Evolutionary conservation across 2,888 invertebrate genomes (phyloP).

Genomic region (Amaurobius ferox): DNA sequence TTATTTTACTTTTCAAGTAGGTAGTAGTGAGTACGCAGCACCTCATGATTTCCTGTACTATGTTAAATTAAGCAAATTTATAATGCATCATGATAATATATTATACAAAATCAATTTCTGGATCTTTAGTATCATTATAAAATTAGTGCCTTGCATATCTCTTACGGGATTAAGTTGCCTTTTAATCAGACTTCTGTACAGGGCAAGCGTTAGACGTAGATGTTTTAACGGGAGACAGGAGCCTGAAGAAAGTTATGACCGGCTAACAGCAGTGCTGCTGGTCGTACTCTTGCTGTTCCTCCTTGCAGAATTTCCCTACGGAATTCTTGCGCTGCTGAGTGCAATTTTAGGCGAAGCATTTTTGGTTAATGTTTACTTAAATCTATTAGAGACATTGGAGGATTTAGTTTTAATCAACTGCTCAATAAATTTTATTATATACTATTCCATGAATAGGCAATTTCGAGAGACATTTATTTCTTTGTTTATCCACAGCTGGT

Average conservation of each 20-base stretch:
- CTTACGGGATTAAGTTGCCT: slow-evolving; percentile 83
- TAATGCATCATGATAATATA: slow-evolving; percentile 80
- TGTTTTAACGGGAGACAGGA: slow-evolving; percentile 72
- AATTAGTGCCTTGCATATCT: slow-evolving; percentile 91
- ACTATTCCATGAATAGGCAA: slow-evolving; percentile 95
- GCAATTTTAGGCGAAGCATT: slow-evolving; percentile 87
- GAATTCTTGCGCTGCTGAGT: slow-evolving; percentile 83
- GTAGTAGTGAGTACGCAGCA: slow-evolving; percentile 29
- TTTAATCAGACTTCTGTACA: slow-evolving; percentile 76
- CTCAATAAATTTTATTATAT: slow-evolving; percentile 94
- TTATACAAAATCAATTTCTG: slow-evolving; percentile 85
- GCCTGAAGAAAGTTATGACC: slow-evolving; percentile 80
- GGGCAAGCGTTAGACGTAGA: slow-evolving; percentile 74
- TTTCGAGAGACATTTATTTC: slow-evolving; percentile 83
- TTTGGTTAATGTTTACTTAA: slow-evolving; percentile 80
- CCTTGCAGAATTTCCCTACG: slow-evolving; percentile 93
- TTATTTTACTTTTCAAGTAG: slow-evolving; percentile 86
- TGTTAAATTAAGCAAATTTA: slow-evolving; percentile 83
- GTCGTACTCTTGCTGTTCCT: slow-evolving; percentile 90
- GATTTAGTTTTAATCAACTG: slow-evolving; percentile 92
- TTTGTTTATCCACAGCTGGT: slow-evolving; percentile 83
- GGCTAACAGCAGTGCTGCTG: slow-evolving; percentile 92
- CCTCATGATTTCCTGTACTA: slow-evolving; percentile 58
- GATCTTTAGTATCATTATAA: slow-evolving; percentile 95
- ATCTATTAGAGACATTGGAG: slow-evolving; percentile 87